Evolutionary conservation across 2,797 vertebrate genomes (phyloP), one percentile per base, ranked within the genome.

Genomic region (Ibycter americanus): DNA sequence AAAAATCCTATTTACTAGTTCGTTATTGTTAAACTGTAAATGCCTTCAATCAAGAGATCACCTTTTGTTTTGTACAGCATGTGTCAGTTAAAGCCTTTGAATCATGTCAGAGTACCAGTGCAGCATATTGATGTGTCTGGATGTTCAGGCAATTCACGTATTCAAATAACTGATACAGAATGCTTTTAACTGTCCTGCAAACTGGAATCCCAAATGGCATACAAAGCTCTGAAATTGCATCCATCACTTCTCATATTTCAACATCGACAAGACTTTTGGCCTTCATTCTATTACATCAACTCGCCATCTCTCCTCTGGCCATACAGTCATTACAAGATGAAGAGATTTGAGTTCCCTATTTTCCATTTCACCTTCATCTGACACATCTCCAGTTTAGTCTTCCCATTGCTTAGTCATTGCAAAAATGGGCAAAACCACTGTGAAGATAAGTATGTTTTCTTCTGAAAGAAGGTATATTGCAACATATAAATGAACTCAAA

Each of bases 331-430:
- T 93, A 86, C 51, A 72, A 76, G 74, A 87, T 51, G 59, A 83
- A 59, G 76, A 77, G 70, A 89, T 91, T 31, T 21, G 42, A 84
- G 66, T 89, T 89, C 46, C 42, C 42, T 70, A 0, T 87, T 96
- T 95, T 93, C 83, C n/a, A 40, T 92, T 90, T 84, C 47, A 55
- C 66, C 70, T 96, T 93, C 87, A 17, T 19, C 40, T 81, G 67
- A 71, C 63, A 72, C 51, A 59, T 87, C 23, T 54, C 19, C 29
- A 42, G 46, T 73, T 96, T 83, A 96, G 85, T 95, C 78, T 93
- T 95, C 55, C 62, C 15, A 11, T 72, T 79, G 66, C 74, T 82
- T 87, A 84, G 44, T 52, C 87, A 58, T 42, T 76, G 67, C 78
- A 92, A 79, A 93, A 87, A 61, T 51, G 44, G 23, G 38, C 26